Percentiles rank a stretch among this genome's conserved stretches.
Conservation (phyloP, 2,113 vertebrate genomes). For the Chrysochloris asiatica region DNA sequence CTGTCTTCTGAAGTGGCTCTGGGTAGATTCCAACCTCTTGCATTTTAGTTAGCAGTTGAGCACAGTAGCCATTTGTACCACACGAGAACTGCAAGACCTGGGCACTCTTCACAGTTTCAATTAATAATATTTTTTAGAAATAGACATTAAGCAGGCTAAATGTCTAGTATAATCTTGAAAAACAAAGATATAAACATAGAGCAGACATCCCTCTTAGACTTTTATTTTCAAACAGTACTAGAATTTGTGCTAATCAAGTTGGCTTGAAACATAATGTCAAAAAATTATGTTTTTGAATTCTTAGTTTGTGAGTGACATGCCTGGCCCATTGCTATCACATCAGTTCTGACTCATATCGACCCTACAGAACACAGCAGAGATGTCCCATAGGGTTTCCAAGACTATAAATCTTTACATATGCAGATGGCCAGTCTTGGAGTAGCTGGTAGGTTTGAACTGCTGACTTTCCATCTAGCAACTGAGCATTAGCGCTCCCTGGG, state of each 20-base stretch:
- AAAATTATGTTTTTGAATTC: background rate
- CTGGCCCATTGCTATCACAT: too few relatives aligned
- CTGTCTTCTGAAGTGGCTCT: background rate
- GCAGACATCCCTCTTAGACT: background rate
- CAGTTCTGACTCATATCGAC: background rate
- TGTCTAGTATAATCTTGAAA: background rate
- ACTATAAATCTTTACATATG: background rate
- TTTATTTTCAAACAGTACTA: background rate
- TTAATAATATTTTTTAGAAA: background rate
- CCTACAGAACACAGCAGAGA: background rate
- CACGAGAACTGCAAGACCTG: background rate
- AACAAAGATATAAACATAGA: background rate
- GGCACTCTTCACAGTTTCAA: background rate
- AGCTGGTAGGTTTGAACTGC: too few relatives aligned
- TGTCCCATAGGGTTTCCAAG: background rate
- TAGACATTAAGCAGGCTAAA: background rate
- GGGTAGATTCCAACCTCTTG: background rate
- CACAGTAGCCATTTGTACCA: background rate
- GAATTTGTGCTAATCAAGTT: background rate
- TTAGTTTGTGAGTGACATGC: constrained; percentile 22
- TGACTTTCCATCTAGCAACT: too few relatives aligned
- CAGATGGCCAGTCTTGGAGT: background rate
- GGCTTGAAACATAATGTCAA: background rate
- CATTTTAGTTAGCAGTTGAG: background rate
- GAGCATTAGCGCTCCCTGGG: too few relatives aligned